Evolutionary conservation across 2,888 invertebrate genomes (phyloP).

Genomic region (Marronus borbonicus): DNA sequence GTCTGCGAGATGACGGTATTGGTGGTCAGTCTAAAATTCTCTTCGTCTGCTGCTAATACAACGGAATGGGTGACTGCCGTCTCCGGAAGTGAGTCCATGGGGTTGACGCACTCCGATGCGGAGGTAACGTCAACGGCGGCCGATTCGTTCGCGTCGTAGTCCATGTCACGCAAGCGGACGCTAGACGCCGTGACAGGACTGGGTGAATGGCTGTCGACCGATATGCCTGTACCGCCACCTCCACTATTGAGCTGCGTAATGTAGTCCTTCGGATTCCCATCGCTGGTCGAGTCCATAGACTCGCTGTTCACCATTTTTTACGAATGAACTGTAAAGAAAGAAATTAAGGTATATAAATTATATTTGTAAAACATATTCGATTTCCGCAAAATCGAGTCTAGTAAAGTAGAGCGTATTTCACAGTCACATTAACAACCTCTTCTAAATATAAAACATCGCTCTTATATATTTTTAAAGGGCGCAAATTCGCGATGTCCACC

Average conservation of each 20-base stretch:
- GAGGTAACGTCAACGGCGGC: slow-evolving; percentile 59
- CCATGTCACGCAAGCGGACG: slow-evolving; percentile 59
- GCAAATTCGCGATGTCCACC: no score
- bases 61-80: slow-evolving; percentile 58
- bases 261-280: slow-evolving; percentile 62
- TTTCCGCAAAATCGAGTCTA: no score
- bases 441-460: no score
- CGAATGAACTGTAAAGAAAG: slow-evolving; percentile 44
- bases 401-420: no score
- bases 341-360: not conserved
- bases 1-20: slow-evolving; percentile 36
- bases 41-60: slow-evolving; percentile 44
- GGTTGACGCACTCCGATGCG: slow-evolving; percentile 56
- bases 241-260: slow-evolving; percentile 60
- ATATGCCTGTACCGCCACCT: slow-evolving; percentile 54
- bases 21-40: slow-evolving; percentile 50
- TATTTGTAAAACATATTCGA: no score
- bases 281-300: slow-evolving; percentile 63
- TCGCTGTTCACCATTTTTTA: slow-evolving; percentile 67
- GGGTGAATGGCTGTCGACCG: slow-evolving; percentile 55
- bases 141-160: slow-evolving; percentile 58
- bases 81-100: slow-evolving; percentile 62
- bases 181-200: slow-evolving; percentile 60
- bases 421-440: no score
- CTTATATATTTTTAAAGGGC: no score